These are phyloP conservation scores for Berghia stephanieae DNA, from an alignment of 1,140 invertebrate genomes.

Conservation along the genomic window DNA sequence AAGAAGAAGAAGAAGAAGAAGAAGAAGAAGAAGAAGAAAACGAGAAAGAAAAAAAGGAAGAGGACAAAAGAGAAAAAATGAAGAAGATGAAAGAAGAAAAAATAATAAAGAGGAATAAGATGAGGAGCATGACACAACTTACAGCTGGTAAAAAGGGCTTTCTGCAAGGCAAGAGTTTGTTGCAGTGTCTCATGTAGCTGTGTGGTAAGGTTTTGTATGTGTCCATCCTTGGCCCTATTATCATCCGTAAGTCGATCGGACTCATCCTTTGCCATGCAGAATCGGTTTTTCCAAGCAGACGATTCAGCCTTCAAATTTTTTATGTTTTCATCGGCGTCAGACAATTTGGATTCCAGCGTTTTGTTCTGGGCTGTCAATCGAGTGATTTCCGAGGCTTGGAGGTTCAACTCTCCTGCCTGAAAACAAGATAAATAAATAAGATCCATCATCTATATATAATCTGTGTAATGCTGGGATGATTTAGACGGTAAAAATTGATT, in stretches of 20 bases:
- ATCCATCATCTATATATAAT: neutral
- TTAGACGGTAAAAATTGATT: neutral
- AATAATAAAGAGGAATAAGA: neutral
- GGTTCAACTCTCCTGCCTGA: neutral
- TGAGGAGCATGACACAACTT: neutral
- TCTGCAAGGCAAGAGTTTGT: conserved; percentile 29
- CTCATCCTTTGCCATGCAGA: conserved; percentile 13
- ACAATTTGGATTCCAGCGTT: neutral
- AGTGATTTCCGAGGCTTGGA: neutral
- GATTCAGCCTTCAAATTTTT: neutral
- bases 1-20: neutral
- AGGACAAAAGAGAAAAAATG: neutral
- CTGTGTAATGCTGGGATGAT: neutral
- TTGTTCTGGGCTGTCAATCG: conserved; percentile 11
- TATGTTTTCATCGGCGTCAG: conserved; percentile 12
- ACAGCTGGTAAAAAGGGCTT: conserved; percentile 33
- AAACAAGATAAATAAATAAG: neutral
- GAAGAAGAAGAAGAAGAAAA: neutral
- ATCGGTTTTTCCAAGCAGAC: conserved; percentile 18
- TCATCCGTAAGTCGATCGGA: conserved; percentile 19
- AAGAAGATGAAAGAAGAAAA: neutral
- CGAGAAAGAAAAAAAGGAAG: neutral
- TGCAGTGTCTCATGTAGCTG: conserved; percentile 30
- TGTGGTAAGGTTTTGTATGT: conserved; percentile 20
- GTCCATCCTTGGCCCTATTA: neutral